Evolutionary conservation across 2,113 vertebrate species (phyloP), one percentile per base, ranked within the genome.

Genomic region (Phoenicopterus ruber): DNA sequence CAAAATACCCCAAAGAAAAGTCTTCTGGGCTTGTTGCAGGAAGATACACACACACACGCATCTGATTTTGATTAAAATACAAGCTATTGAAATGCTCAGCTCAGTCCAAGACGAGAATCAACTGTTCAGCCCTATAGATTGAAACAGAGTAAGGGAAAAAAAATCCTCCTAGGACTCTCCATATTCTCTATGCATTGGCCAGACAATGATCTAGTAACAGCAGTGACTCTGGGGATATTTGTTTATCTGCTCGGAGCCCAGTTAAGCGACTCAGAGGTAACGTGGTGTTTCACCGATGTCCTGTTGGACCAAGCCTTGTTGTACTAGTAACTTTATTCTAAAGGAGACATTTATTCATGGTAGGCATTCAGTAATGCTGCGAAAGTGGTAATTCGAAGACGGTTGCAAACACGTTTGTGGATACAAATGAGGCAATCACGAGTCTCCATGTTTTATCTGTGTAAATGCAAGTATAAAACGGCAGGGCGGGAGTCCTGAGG

Each of bases 141-240:
- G 77, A 96, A 96, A 95, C 36, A 96, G 61, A 92, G 36, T 46
- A 54, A 61, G 22, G 44, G 32, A 13, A 71, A 13, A 44, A 61
- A 67, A 94, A 42, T 78, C 47, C 92, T 94, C 94, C n/a, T n/a
- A 90, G 80, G 96, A 88, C 52, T 89, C 76, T 95, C 88, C 44
- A 69, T 93, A 70, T 82, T 95, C 86, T 95, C 74, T 87, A 26
- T 24, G 69, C 74, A 42, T 82, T 84, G 89, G 96, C 94, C 96
- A 98, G 97, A 94, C 93, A 97, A 86, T 96, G 96, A 98, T 92
- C 97, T 96, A 97, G 97, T 82, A 96, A 79, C 54, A 94, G 82
- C 93, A 94, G 93, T 58, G 95, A 93, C 86, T 93, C 86, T 29
- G 34, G 65, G 92, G 95, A 84, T 88, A 82, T 92, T 94, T 91